Evolutionary conservation across 2,797 vertebrate species (phyloP).

Genomic region (Astyanax mexicanus): DNA sequence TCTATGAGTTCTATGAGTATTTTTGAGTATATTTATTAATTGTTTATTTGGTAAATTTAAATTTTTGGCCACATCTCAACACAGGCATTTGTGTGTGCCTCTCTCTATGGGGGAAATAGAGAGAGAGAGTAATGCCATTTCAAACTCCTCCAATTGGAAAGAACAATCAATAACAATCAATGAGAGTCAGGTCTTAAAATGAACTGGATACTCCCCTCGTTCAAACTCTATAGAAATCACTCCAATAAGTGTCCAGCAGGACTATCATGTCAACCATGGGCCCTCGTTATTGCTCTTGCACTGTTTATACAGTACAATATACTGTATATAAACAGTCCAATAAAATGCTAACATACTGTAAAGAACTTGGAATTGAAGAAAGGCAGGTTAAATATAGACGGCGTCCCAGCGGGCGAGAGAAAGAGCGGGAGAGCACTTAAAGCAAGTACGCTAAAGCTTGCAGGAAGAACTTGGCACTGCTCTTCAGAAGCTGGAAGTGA

Average conservation of each 20-base stretch:
- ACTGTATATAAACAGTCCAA: neutral
- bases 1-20: no score
- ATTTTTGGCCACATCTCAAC: no score
- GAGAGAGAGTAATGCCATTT: no score
- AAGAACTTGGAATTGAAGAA: neutral
- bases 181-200: no score
- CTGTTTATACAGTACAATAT: conserved; percentile 13
- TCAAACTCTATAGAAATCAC: no score
- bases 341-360: neutral
- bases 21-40: no score
- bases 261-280: neutral
- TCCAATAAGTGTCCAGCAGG: neutral
- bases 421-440: conserved; percentile 11
- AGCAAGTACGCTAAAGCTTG: neutral
- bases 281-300: neutral
- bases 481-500: conserved; percentile 25
- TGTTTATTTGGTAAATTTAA: no score
- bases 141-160: no score
- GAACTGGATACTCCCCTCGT: no score
- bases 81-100: no score
- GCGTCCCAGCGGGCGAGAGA: neutral
- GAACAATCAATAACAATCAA: no score
- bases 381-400: neutral
- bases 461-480: conserved; percentile 22
- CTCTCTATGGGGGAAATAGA: no score